phyloP scores from a whole-genome alignment of 2,797 vertebrate species.

The Lemur catta region DNA sequence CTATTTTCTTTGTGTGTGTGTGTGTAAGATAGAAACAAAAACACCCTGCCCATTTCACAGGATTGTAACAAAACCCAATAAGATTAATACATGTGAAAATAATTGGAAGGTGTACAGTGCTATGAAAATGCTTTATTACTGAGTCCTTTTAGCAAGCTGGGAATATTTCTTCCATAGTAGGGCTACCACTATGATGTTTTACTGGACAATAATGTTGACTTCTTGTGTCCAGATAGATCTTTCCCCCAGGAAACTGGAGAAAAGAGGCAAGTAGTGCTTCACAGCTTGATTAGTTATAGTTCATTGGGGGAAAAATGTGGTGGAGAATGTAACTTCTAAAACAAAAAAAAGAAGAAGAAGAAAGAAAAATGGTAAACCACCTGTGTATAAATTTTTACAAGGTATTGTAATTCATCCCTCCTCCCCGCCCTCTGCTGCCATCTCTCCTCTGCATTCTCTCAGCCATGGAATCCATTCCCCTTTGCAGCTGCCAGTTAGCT shows the following conservation, averaged over 20 bases:
- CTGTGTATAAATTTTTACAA: neutral
- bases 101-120: neutral
- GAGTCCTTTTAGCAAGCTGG: neutral
- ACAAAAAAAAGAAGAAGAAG: neutral
- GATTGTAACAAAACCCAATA: neutral
- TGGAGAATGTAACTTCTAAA: neutral
- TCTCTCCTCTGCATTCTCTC: neutral
- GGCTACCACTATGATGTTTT: neutral
- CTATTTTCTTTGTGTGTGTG: neutral
- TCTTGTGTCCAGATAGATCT: neutral
- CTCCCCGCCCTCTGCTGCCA: accelerated
- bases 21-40: neutral
- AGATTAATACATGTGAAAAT: neutral
- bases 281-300: neutral
- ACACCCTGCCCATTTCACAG: neutral
- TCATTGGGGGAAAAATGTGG: neutral
- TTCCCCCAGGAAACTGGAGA: neutral
- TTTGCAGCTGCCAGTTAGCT: neutral
- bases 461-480: neutral
- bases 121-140: neutral
- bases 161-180: neutral
- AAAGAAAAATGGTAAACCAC: neutral
- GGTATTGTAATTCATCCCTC: neutral
- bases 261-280: neutral
- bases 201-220: neutral